These are phyloP conservation scores for Apotomis betuletana DNA, from an alignment of 2,888 invertebrate species.

Conservation along the genomic window DNA sequence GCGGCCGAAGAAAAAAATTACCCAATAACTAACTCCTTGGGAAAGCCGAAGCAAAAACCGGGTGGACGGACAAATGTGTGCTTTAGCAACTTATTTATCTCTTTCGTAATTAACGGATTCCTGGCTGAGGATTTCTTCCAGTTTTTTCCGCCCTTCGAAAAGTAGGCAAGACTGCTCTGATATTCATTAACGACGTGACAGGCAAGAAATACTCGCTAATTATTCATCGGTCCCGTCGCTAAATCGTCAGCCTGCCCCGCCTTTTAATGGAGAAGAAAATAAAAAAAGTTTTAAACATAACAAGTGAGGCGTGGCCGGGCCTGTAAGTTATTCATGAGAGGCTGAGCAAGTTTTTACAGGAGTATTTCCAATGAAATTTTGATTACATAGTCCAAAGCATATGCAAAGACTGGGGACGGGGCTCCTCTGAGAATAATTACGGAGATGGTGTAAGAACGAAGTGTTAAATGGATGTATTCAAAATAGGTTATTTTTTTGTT, in stretches of 20 bases:
- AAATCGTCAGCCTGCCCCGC: conserved; percentile 71
- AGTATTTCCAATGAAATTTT: conserved; percentile 62
- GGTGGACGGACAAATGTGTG: conserved; percentile 76
- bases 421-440: conserved; percentile 35
- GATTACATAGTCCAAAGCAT: conserved; percentile 62
- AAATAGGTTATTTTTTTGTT: too few relatives aligned
- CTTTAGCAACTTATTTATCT: conserved; percentile 78
- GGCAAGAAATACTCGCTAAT: conserved; percentile 79
- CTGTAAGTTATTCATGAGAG: conserved; percentile 76
- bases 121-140: conserved; percentile 66
- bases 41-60: conserved; percentile 69
- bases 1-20: conserved; percentile 61
- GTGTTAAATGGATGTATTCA: too few relatives aligned
- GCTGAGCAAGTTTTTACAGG: conserved; percentile 61
- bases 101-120: conserved; percentile 74
- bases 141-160: conserved; percentile 55
- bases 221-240: conserved; percentile 77
- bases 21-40: conserved; percentile 70
- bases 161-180: conserved; percentile 61
- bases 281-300: conserved; percentile 78
- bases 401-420: conserved; percentile 30
- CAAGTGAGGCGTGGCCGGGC: conserved; percentile 72
- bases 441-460: not conserved
- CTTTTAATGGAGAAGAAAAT: conserved; percentile 76
- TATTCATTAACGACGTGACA: conserved; percentile 81